A percentile compares a stretch with the other conserved stretches of the same genome.
Conservation (phyloP, 1,140 invertebrate genomes). For the Whitmania pigra region DNA sequence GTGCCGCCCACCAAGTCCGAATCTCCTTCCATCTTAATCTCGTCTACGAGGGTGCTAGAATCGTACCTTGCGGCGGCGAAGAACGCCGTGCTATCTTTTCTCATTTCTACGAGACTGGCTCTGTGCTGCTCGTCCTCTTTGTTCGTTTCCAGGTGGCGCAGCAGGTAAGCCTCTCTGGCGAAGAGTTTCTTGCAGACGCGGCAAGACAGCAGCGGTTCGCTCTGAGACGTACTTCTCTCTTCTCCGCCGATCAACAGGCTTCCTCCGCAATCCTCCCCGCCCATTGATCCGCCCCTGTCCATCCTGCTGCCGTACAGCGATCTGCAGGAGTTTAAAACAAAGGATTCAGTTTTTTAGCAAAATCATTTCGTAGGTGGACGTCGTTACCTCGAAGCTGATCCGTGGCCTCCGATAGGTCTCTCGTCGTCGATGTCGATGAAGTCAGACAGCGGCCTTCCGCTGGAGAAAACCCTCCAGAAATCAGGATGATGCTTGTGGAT, state of each 20-base stretch:
- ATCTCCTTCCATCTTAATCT: slow-evolving; percentile 10
- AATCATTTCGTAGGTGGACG: too few relatives aligned
- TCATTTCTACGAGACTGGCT: not conserved
- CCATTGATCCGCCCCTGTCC: not conserved
- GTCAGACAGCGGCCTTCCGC: slow-evolving; percentile 21
- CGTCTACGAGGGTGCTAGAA: not conserved
- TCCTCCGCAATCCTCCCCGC: not conserved
- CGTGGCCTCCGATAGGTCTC: not conserved
- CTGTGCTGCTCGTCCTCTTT: slow-evolving; percentile 12
- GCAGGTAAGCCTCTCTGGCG: slow-evolving; percentile 20
- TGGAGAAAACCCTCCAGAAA: slow-evolving; percentile 23
- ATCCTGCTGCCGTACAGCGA: not conserved
- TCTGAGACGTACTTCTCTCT: not conserved
- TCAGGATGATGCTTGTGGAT: slow-evolving; percentile 25
- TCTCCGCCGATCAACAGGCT: slow-evolving; percentile 1
- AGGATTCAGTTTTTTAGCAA: too few relatives aligned
- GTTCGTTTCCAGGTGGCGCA: slow-evolving; percentile 8
- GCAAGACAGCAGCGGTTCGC: slow-evolving; percentile 19
- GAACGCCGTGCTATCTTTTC: slow-evolving; percentile 3
- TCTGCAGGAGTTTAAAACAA: too few relatives aligned
- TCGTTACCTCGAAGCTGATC: not conserved
- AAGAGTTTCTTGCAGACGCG: slow-evolving; percentile 23
- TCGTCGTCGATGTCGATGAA: slow-evolving; percentile 20
- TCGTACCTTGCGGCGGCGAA: slow-evolving; percentile 3
- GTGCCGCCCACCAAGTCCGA: not conserved